phyloP scores from a whole-genome alignment of 2,797 vertebrate species.

The Rhincodon typus region DNA sequence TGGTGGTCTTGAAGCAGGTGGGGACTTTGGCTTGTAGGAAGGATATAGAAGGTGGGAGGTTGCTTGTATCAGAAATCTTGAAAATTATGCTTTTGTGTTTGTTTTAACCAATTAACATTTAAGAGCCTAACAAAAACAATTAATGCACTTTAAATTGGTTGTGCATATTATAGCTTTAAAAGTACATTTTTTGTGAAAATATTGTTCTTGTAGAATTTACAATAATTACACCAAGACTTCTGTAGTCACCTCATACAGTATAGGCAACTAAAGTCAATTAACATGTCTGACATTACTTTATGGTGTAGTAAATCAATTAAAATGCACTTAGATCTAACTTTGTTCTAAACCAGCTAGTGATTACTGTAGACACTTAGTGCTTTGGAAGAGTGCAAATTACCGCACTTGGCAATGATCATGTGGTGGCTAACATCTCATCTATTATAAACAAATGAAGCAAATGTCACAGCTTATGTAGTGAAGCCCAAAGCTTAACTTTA shows the following conservation, averaged over 20 bases:
- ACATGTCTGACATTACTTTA: slow-evolving; percentile 48
- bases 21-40: too few relatives aligned
- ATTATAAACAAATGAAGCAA: not conserved
- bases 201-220: slow-evolving; percentile 35
- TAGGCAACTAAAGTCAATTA: slow-evolving; percentile 60
- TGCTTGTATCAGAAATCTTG: slow-evolving; percentile 30
- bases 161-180: slow-evolving; percentile 46
- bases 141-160: slow-evolving; percentile 49
- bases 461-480: not conserved
- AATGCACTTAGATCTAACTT: slow-evolving; percentile 52
- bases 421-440: not conserved
- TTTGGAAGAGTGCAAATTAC: not conserved
- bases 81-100: slow-evolving; percentile 39
- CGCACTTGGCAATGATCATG: not conserved
- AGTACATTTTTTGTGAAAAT: slow-evolving; percentile 10
- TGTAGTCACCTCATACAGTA: slow-evolving; percentile 55
- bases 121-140: slow-evolving; percentile 50
- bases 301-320: slow-evolving; percentile 59
- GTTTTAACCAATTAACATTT: slow-evolving; percentile 48
- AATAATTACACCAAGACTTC: slow-evolving; percentile 46
- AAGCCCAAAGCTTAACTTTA: not conserved
- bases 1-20: too few relatives aligned
- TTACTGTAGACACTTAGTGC: not conserved
- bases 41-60: not conserved
- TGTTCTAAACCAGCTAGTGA: slow-evolving; percentile 24